Conservation (phyloP, 2,797 vertebrate species). For the Phrynocephalus forsythii region DNA sequence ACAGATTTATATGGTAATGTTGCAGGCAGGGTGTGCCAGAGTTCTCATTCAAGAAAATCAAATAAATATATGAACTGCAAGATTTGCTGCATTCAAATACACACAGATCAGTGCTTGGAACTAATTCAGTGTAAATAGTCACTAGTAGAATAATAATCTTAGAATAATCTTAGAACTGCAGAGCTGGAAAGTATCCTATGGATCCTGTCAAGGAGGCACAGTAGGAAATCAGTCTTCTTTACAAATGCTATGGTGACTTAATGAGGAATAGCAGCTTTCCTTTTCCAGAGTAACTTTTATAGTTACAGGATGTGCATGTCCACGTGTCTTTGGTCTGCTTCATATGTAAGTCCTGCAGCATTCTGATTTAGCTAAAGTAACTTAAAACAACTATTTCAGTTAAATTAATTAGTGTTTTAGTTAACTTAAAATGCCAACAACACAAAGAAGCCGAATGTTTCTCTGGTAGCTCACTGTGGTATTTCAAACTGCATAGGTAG, state of each 20-base stretch:
- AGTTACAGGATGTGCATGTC: neutral
- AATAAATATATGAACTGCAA: neutral
- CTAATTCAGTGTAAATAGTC: neutral
- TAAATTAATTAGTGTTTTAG: too few relatives aligned
- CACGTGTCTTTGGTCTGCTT: neutral
- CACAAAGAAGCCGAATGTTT: too few relatives aligned
- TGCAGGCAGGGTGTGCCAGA: neutral
- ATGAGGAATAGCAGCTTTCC: neutral
- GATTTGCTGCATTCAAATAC: neutral
- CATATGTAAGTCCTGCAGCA: neutral
- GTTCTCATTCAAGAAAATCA: neutral
- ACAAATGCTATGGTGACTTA: neutral
- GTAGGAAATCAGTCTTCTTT: neutral
- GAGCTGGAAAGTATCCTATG: too few relatives aligned
- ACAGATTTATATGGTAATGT: neutral
- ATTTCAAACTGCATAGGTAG: too few relatives aligned
- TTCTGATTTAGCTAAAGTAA: too few relatives aligned
- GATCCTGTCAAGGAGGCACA: neutral
- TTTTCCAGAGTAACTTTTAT: neutral
- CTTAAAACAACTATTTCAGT: too few relatives aligned
- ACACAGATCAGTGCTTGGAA: neutral
- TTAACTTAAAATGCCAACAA: too few relatives aligned
- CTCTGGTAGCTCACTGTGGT: too few relatives aligned
- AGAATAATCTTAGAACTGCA: too few relatives aligned
- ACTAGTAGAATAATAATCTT: neutral